Base-by-base conservation (phyloP, 2,113 vertebrate species). In the Hippocampus guttulatus region DNA sequence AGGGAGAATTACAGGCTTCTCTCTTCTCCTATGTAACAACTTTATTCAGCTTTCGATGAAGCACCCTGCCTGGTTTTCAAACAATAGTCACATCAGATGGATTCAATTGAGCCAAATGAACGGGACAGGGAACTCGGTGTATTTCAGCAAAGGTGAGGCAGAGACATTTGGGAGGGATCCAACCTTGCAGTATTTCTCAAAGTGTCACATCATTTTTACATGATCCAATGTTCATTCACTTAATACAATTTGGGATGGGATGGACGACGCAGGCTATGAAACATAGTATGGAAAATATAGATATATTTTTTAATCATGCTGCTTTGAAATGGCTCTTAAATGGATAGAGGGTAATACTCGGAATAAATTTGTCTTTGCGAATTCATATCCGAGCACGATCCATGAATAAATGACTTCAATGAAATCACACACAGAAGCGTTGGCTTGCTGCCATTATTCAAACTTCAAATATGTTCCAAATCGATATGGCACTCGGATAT, bases 1-100 rank as follows among this genome's bases (percentile, higher is more conserved):
- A 68, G 74, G 65, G 68, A 73, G 79, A 89, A 88, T 84, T 83
- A 75, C 66, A 78, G 73, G 71, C 81, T 82, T 69, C 68, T 67
- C 69, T 83, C 43, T 73, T 68, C 67, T 86, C 70, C 67, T 79
- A 81, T 72, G 69, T 81, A 64, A 80, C 70, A 75, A 78, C 70
- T 78, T 75, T 77, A 78, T 85, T 85, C 73, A 73, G 69, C 77
- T 55, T 75, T 52, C 68, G 38, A 43, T 43, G 33, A 60, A 74
- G 73, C 69, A 70, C 58, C 51, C 61, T 75, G 68, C 78, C 77
- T 85, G 75, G 66, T 84, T 81, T 83, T 76, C 77, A 74, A 73
- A 81, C 76, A 81, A 71, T 63, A 67, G 23, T 58, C 27, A 47
- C 67, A 79, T 75, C 74, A 67, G 70, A 70, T 75, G 75, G 70